Percentiles rank a stretch among this genome's conserved stretches.
Conservation (phyloP, 2,113 vertebrate species). For the Xiphophorus hellerii region DNA sequence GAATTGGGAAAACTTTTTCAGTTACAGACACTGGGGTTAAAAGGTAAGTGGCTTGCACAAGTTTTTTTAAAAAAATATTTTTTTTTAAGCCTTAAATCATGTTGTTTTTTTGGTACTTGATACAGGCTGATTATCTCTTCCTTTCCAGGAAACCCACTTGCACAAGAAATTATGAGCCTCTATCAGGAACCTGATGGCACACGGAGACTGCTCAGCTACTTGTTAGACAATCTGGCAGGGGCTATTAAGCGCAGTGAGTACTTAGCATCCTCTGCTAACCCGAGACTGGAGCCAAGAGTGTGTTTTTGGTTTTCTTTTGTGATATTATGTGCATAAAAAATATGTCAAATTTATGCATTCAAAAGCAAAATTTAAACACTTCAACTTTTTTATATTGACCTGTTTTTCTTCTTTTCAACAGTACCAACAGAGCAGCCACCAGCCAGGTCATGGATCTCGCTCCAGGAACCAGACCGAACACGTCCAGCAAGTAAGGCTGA, state of each 20-base stretch:
- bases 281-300: neutral
- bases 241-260: conserved; percentile 97
- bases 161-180: conserved; percentile 97
- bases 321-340: neutral
- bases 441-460: conserved; percentile 95
- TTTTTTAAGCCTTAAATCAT: conserved; percentile 16
- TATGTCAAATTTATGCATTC: neutral
- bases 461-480: conserved; percentile 93
- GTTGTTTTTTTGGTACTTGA: neutral
- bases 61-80: conserved; percentile 32
- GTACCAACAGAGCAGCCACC: conserved; percentile 95
- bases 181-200: conserved; percentile 98
- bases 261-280: conserved; percentile 25
- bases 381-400: conserved; percentile 31
- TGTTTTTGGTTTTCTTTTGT: neutral
- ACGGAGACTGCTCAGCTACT: conserved; percentile 95
- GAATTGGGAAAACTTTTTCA: conserved; percentile 99
- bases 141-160: conserved; percentile 94
- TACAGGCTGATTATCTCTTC: conserved; percentile 20
- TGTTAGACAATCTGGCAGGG: conserved; percentile 99
- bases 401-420: conserved; percentile 41
- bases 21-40: conserved; percentile 98
- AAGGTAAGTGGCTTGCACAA: conserved; percentile 84
- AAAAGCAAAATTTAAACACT: neutral
- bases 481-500: conserved; percentile 84